A percentile compares a stretch with the other conserved stretches of the same genome.
phyloP scores from a whole-genome alignment of 2,888 invertebrate genomes.

The Drosophila anomelani region DNA sequence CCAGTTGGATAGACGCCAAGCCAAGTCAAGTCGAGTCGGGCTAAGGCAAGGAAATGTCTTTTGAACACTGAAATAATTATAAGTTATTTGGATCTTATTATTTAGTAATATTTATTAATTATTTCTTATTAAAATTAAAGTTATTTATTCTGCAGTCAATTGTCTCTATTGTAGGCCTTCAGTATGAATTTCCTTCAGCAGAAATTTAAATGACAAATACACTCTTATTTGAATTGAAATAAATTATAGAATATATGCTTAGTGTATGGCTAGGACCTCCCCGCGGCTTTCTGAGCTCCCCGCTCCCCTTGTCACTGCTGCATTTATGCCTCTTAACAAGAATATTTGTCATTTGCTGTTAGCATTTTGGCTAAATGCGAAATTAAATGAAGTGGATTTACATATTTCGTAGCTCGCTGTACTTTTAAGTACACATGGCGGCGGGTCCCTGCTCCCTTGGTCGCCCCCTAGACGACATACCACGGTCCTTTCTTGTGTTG shows the following conservation, averaged over 20 bases:
- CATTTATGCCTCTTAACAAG: conserved; percentile 76
- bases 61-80: conserved; percentile 6
- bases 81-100: background rate
- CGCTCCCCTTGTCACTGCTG: conserved; percentile 34
- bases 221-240: background rate
- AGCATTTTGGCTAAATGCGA: conserved; percentile 81
- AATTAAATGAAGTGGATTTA: conserved; percentile 82
- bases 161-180: background rate
- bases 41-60: conserved; percentile 39
- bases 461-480: conserved; percentile 1
- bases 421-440: conserved; percentile 75
- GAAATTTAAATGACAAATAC: background rate
- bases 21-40: conserved; percentile 45
- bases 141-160: background rate
- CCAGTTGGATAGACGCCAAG: conserved; percentile 68
- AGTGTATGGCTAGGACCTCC: conserved; percentile 7
- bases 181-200: background rate
- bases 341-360: conserved; percentile 82
- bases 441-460: conserved; percentile 15
- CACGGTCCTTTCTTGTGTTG: conserved; percentile 40
- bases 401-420: conserved; percentile 74
- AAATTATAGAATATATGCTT: background rate
- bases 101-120: background rate
- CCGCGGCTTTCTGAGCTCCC: conserved; percentile 12
- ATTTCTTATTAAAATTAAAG: too few species aligned